Evolutionary conservation across 2,888 invertebrate genomes (phyloP), one percentile per base, ranked within the genome.

Genomic region (Clistopyga incitator): DNA sequence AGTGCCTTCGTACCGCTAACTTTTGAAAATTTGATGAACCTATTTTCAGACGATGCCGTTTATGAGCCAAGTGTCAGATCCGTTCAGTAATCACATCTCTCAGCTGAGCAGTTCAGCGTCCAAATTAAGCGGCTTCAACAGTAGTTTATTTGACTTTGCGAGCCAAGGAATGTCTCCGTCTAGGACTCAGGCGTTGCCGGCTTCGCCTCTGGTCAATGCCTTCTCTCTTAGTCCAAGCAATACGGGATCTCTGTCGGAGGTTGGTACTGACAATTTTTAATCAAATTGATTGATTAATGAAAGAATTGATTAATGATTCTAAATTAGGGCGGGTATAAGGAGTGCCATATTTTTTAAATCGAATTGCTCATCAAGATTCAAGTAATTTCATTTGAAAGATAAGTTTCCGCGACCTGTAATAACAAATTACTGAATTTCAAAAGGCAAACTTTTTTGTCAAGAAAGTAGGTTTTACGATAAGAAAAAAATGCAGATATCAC

Each of bases 131-230:
- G 95, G 95, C 90, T 96, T 94, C 94, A 89, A 94, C 93, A 94
- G 94, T 90, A 93, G 95, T 93, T 94, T 95, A 91, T 95, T 95
- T 94, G 94, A 96, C 94, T 95, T 96, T 93, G 93, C 95, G 91
- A 92, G 94, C 87, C 95, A 95, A 90, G 95, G 95, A 88, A 95
- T 95, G 92, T 95, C 95, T 84, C 95, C 96, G 8, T 95, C 94
- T 72, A 94, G 89, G 88, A 94, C 90, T 91, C 95, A 90, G 93
- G 94, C 92, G 92, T 94, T 93, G 92, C 94, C 93, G 77, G 92
- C 93, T 84, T 94, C 93, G 72, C 94, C 94, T 59, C 90, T 94
- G 87, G 92, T 94, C 81, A 93, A 92, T 88, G 93, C 92, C 85
- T 94, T 94, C 89, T 92, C 94, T 29, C 93, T 94, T 85, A 94